Evolutionary conservation across 2,888 invertebrate genomes (phyloP).

Genomic region (Bibio marci): DNA sequence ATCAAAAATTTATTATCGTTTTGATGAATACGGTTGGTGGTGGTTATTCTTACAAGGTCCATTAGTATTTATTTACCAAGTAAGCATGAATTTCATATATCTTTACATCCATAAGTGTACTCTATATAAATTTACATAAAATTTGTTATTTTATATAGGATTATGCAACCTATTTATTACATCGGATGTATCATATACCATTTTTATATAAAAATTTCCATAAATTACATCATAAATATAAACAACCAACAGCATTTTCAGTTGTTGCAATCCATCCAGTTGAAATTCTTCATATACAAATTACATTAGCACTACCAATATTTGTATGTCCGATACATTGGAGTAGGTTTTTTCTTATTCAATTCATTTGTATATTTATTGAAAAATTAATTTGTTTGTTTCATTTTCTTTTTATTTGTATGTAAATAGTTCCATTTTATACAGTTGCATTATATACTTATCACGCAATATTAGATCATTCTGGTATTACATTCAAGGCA

Average conservation of each 20-base stretch:
- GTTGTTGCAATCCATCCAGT: constrained; percentile 58
- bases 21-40: constrained; percentile 42
- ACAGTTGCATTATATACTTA: constrained; percentile 37
- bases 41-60: constrained; percentile 51
- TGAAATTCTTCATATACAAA: constrained; percentile 46
- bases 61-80: constrained; percentile 42
- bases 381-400: constrained; percentile 4
- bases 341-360: constrained; percentile 33
- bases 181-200: constrained; percentile 48
- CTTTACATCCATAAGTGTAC: no score
- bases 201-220: constrained; percentile 53
- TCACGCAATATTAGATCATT: constrained; percentile 60
- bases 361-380: neutral
- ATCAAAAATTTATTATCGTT: constrained; percentile 43
- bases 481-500: constrained; percentile 53
- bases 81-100: no score
- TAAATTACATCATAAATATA: constrained; percentile 58
- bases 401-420: constrained; percentile 6
- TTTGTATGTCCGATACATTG: constrained; percentile 47
- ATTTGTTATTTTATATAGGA: constrained; percentile 28
- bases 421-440: constrained; percentile 29
- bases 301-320: constrained; percentile 39
- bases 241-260: constrained; percentile 58
- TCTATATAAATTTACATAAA: no score
- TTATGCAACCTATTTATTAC: constrained; percentile 47